These are phyloP conservation scores for Bos taurus DNA, from an alignment of 2,113 vertebrate genomes.

Conservation along the genomic window DNA sequence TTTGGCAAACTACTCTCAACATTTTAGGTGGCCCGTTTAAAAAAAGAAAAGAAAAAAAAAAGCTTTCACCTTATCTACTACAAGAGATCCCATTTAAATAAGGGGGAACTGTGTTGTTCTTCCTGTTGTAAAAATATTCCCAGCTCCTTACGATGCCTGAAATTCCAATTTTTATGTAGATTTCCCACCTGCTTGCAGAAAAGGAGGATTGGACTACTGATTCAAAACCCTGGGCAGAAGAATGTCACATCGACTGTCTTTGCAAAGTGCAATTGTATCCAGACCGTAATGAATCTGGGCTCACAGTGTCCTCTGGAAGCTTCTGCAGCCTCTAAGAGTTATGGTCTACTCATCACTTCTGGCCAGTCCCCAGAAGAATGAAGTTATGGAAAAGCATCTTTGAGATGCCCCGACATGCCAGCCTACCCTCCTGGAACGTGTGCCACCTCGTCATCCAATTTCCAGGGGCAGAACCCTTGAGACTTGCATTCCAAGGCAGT, in stretches of 20 bases:
- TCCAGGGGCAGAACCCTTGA: constrained; percentile 32
- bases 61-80: neutral
- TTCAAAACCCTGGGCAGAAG: neutral
- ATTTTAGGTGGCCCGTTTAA: neutral
- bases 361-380: neutral
- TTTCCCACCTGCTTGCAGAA: constrained; percentile 7
- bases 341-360: neutral
- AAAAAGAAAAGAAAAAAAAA: neutral
- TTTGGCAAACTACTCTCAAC: constrained; percentile 45
- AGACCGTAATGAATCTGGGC: neutral
- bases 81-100: neutral
- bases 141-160: neutral
- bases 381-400: neutral
- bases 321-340: neutral
- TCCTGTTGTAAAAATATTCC: neutral
- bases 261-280: neutral
- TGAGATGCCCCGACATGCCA: neutral
- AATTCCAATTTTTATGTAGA: neutral
- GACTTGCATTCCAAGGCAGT: constrained; percentile 58
- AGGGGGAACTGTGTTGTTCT: neutral
- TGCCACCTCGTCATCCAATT: constrained; percentile 16
- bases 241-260: neutral
- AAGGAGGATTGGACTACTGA: neutral
- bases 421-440: neutral
- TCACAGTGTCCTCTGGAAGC: neutral